Evolutionary conservation across 2,113 vertebrate genomes (phyloP), one percentile per base, ranked within the genome.

Genomic region (Caloenas nicobarica): DNA sequence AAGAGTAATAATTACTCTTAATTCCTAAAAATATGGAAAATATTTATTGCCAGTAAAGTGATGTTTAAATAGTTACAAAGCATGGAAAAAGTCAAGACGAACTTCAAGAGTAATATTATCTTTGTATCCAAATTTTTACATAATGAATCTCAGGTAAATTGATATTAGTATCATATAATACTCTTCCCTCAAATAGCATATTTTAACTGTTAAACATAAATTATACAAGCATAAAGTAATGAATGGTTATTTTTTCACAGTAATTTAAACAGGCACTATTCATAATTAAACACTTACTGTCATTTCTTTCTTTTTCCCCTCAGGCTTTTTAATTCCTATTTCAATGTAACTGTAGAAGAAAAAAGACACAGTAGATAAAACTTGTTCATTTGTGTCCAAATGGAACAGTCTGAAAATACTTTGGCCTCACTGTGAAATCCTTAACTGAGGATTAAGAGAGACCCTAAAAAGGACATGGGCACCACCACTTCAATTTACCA

Each of bases 261-360:
- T 50, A 74, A 77, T 54, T 80, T 61, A 64, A 96, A 82, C 36
- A 50, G 66, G 54, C 4, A 1, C 31, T 80, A 81, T 88, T 82
- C 56, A 77, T 85, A 91, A 76, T 82, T 61, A 68, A 93, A 94
- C 31, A 97, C 96, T 97, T 98, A 98, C 96, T 89, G 54, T 96
- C 64, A 98, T 97, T 71, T 95, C 62, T 81, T 86, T 98, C 77
- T 94, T 98, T 97, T 98, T 98, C 76, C 91, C 97, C 46, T 94
- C 33, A 74, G 98, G 97, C 94, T 97, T 98, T 95, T 98, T 97
- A 91, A 96, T 92, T 91, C 97, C 86, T 94, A 96, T 98, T 50
- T 98, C 95, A 94, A 46, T 89, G 81, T 98, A 98, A 86, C 98
- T 98, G 94, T 53, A 95, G 33, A 87, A 29, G 16, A 88, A 58